These are phyloP conservation scores for Betta splendens DNA, from an alignment of 2,797 vertebrate species.

Conservation along the genomic window DNA sequence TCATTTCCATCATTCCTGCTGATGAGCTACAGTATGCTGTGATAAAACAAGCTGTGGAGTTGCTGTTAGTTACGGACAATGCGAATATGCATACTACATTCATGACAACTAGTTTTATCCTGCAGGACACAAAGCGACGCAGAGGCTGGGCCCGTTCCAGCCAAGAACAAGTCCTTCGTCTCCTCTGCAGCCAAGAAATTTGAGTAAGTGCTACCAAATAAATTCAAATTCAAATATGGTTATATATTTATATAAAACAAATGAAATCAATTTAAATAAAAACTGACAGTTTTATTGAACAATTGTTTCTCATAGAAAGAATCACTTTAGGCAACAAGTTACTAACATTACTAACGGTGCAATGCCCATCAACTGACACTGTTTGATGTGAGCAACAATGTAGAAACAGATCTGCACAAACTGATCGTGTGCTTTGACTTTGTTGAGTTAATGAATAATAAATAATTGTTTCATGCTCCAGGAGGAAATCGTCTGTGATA, in stretches of 20 bases:
- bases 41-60: too few species aligned
- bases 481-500: constrained; percentile 47
- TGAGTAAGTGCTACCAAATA: constrained; percentile 64
- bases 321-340: background rate
- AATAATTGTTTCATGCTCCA: constrained; percentile 28
- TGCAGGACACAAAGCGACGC: constrained; percentile 13
- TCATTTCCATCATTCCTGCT: too few species aligned
- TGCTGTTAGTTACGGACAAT: too few species aligned
- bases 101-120: constrained; percentile 2
- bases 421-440: constrained; percentile 16
- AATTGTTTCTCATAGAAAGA: too few species aligned
- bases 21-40: too few species aligned
- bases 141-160: constrained; percentile 5
- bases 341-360: background rate
- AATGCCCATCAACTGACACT: background rate
- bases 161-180: constrained; percentile 44
- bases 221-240: background rate
- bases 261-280: too few species aligned
- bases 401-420: constrained; percentile 1
- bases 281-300: too few species aligned
- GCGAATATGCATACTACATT: constrained; percentile 1
- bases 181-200: constrained; percentile 54
- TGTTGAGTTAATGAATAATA: constrained; percentile 25
- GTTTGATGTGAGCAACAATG: background rate
- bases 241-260: too few species aligned